A percentile compares a stretch with the other conserved stretches of the same genome.
These are phyloP conservation scores for Protula sp. DNA, from an alignment of 2,888 invertebrate species.

Conservation along the genomic window DNA sequence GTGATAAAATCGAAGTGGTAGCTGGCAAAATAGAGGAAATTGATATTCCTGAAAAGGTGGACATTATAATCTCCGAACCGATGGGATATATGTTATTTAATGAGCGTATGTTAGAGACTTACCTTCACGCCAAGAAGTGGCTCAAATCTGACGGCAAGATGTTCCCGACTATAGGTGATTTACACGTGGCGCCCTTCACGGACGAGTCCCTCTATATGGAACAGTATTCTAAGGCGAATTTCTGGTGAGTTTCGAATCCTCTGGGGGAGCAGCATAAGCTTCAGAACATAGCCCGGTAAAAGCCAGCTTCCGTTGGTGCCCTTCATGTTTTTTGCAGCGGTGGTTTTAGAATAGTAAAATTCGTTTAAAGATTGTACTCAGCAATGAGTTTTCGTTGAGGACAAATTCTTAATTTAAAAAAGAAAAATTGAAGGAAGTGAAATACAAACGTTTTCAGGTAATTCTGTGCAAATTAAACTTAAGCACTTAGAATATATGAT, in stretches of 20 bases:
- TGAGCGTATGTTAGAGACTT: constrained; percentile 98
- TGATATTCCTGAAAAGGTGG: constrained; percentile 87
- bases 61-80: constrained; percentile 96
- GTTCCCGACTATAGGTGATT: constrained; percentile 94
- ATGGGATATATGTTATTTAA: constrained; percentile 99
- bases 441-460: too few species aligned
- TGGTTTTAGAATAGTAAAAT: too few species aligned
- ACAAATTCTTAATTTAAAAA: too few species aligned
- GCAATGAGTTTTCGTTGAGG: too few species aligned
- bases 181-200: constrained; percentile 95
- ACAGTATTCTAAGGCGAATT: constrained; percentile 96
- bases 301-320: too few species aligned
- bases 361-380: too few species aligned
- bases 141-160: constrained; percentile 78
- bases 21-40: constrained; percentile 99
- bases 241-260: constrained; percentile 84
- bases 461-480: too few species aligned
- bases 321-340: too few species aligned
- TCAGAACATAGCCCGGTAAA: too few species aligned
- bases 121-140: constrained; percentile 98
- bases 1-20: constrained; percentile 82
- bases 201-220: constrained; percentile 97
- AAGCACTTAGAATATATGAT: too few species aligned
- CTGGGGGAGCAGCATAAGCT: too few species aligned
- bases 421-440: too few species aligned